Base-by-base conservation (phyloP, 2,113 vertebrate species). In the Corynorhinus townsendii region DNA sequence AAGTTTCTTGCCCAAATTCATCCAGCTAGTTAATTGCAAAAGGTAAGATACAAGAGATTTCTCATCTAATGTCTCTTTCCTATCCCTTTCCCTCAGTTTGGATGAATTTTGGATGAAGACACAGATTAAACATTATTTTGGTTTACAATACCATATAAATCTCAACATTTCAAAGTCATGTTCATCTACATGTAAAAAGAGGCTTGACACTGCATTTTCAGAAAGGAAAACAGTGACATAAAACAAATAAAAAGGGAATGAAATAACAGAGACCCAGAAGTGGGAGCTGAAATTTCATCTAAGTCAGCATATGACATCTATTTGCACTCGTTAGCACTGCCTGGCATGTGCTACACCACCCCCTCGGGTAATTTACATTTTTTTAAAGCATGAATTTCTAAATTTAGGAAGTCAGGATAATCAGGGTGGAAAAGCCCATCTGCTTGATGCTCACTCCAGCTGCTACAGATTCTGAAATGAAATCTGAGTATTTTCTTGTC, bases 401-500 rank as follows among this genome's bases (percentile, higher is more conserved):
- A 98, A 99, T 99, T 98, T 99, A 98, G 98, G 98, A 97, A 97
- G 97, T 98, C 97, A 96, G 95, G 98, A 98, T 99, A 98, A 99
- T 99, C 98, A 76, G 98, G 98, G 98, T 98, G 98, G 98, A 99
- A 98, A 98, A 98, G 98, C 98, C 98, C 98, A 99, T 99, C 98
- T 99, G 98, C 98, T 98, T 98, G 97, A 98, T 12, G 84, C 97
- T 98, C 98, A 96, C 98, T 98, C 98, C 98, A 98, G 98, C 98
- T 98, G 98, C 98, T 98, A 93, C 97, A 96, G 97, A 98, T 97
- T 97, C 93, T 1, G 97, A 98, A 98, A 98, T 98, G 97, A 98
- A 98, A 98, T 98, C 95, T 97, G 96, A 90, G 97, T 98, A 0
- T 98, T 98, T 98, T 96, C 98, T 97, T 96, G 96, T 96, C 97